Conservation (phyloP, 1,140 invertebrate genomes). For the Marisa cornuarietis region DNA sequence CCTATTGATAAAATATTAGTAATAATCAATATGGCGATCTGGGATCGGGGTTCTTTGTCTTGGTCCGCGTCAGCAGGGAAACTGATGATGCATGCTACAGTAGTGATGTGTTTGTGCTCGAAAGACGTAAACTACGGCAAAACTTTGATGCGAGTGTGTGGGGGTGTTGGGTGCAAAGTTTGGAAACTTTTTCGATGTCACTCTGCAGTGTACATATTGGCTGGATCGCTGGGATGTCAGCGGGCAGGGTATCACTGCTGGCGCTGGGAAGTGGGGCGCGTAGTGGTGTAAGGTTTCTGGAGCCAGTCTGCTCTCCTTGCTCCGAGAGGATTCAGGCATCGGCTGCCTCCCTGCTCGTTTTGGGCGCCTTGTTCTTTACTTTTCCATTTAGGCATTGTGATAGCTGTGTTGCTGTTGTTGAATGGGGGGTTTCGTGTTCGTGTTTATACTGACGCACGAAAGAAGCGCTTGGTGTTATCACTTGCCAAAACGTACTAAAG, state of each 20-base stretch:
- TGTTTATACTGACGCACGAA: background rate
- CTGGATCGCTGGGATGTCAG: conserved; percentile 9
- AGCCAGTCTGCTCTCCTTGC: conserved; percentile 1
- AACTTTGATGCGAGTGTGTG: conserved; percentile 2
- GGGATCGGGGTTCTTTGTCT: conserved; percentile 40
- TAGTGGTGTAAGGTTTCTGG: conserved; percentile 9
- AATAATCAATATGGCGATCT: conserved; percentile 58
- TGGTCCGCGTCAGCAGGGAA: conserved; percentile 21
- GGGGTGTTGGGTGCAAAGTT: conserved; percentile 20
- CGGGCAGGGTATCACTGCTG: conserved; percentile 6
- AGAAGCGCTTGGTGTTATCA: too few relatives aligned
- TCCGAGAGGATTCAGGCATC: conserved; percentile 4
- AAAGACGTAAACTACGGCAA: background rate
- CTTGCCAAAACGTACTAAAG: too few relatives aligned
- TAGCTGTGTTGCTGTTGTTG: background rate
- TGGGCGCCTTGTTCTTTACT: background rate
- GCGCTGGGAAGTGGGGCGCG: conserved; percentile 6
- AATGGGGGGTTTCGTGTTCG: background rate
- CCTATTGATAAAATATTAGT: conserved; percentile 55
- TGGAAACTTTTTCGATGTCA: conserved; percentile 20
- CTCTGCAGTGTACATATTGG: conserved; percentile 10
- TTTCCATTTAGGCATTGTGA: background rate
- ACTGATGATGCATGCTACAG: conserved; percentile 8
- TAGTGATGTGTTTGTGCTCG: background rate
- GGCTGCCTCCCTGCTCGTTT: background rate